Conservation (phyloP, 2,888 invertebrate genomes). For the Metalampra italica region DNA sequence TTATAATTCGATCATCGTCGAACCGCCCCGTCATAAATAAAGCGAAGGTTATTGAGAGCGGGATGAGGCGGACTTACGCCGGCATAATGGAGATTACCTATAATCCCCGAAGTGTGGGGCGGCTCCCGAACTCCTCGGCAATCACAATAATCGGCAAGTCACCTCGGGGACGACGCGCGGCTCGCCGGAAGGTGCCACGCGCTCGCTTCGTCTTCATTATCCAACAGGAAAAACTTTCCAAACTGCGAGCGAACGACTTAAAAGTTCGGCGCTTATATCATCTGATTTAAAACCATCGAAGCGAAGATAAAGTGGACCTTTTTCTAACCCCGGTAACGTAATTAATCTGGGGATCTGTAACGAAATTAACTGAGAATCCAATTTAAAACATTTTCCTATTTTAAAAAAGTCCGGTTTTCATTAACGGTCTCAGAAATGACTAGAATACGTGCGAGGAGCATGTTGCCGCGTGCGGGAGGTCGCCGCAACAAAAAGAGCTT, state of each 20-base stretch:
- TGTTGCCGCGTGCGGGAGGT: background rate
- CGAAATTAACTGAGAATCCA: too few species aligned
- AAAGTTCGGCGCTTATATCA: too few species aligned
- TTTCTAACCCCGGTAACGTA: too few species aligned
- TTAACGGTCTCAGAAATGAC: background rate
- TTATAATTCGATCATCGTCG: background rate
- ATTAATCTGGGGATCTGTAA: too few species aligned
- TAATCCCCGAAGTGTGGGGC: background rate
- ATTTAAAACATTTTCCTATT: background rate
- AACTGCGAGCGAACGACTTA: too few species aligned
- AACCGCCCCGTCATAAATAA: background rate
- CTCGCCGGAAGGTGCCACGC: background rate
- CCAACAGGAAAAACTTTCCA: too few species aligned
- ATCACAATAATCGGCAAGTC: constrained; percentile 1
- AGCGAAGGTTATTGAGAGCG: constrained; percentile 1
- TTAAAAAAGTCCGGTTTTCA: background rate
- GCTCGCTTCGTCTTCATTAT: constrained; percentile 1
- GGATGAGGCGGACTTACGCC: background rate
- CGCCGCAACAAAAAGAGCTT: background rate
- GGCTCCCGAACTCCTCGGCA: background rate
- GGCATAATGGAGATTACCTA: constrained; percentile 1
- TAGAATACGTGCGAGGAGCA: background rate
- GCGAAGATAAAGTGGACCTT: too few species aligned
- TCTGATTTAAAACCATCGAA: too few species aligned
- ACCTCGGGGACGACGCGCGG: background rate